Conservation (phyloP, 2,797 vertebrate species). For the Cryptoblepharus egeriae region DNA sequence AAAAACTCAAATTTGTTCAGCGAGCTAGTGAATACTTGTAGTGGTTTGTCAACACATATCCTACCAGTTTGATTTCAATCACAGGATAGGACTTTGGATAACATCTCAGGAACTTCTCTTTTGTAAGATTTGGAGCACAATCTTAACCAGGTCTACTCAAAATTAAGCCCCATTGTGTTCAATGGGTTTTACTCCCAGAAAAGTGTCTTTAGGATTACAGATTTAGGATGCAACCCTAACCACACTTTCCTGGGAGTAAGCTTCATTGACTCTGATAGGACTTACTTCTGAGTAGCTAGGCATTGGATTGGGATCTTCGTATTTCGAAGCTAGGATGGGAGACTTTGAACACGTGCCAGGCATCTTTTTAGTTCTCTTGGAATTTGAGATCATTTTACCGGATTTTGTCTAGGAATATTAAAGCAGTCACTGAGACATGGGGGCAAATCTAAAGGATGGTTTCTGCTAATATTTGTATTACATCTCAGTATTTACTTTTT, state of each 20-base stretch:
- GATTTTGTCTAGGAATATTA: conserved; percentile 62
- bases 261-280: too few relatives aligned
- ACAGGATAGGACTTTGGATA: conserved; percentile 21
- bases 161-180: too few relatives aligned
- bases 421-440: conserved; percentile 54
- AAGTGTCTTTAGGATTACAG: too few relatives aligned
- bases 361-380: conserved; percentile 54
- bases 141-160: too few relatives aligned
- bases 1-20: conserved; percentile 29
- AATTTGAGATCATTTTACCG: conserved; percentile 45
- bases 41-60: conserved; percentile 38
- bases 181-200: too few relatives aligned
- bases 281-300: too few relatives aligned
- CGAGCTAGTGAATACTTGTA: conserved; percentile 42
- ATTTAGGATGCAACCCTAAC: too few relatives aligned
- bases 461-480: conserved; percentile 71
- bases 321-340: conserved; percentile 22
- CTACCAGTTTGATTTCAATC: conserved; percentile 43
- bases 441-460: conserved; percentile 67
- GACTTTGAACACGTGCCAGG: conserved; percentile 35
- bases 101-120: conserved; percentile 10
- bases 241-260: too few relatives aligned
- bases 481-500: conserved; percentile 70
- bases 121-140: conserved; percentile 44
- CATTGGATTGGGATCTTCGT: too few relatives aligned